Evolutionary conservation across 2,113 vertebrate species (phyloP).

Genomic region (Telmatochromis brichardi): DNA sequence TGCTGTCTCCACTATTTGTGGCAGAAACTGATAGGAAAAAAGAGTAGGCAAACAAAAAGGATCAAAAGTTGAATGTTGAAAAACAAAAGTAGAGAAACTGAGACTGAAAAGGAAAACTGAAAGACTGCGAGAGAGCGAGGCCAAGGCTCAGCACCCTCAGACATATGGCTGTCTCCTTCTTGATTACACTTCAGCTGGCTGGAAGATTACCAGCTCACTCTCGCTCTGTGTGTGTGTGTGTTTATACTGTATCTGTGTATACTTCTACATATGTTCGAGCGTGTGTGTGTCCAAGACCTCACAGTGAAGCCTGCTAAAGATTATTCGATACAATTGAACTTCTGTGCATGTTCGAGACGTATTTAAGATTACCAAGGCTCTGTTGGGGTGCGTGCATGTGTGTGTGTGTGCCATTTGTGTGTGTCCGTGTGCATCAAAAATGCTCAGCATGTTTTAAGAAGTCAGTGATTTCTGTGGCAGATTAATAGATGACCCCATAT

Average conservation of each 20-base stretch:
- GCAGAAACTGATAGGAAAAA: neutral
- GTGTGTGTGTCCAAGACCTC: conserved; percentile 20
- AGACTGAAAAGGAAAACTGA: neutral
- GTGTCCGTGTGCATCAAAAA: neutral
- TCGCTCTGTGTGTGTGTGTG: conserved; percentile 6
- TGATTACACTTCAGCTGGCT: conserved; percentile 71
- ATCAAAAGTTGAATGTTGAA: neutral
- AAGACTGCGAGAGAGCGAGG: neutral
- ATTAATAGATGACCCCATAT: conserved; percentile 9
- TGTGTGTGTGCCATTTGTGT: neutral
- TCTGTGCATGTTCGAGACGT: conserved; percentile 4
- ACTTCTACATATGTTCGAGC: conserved; percentile 36
- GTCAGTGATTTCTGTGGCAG: neutral
- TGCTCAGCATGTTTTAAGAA: conserved; percentile 6
- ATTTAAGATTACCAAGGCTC: conserved; percentile 32
- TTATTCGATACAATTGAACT: conserved; percentile 39
- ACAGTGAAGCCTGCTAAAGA: conserved; percentile 29
- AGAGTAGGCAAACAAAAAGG: neutral
- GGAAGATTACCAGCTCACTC: conserved; percentile 64
- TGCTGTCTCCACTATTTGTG: neutral
- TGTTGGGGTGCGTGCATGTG: neutral
- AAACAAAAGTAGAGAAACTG: neutral
- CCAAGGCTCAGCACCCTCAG: conserved; percentile 60
- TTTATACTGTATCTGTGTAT: neutral
- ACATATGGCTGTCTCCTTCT: conserved; percentile 69